Conservation (phyloP, 1,140 invertebrate genomes). For the Heliothis virescens region DNA sequence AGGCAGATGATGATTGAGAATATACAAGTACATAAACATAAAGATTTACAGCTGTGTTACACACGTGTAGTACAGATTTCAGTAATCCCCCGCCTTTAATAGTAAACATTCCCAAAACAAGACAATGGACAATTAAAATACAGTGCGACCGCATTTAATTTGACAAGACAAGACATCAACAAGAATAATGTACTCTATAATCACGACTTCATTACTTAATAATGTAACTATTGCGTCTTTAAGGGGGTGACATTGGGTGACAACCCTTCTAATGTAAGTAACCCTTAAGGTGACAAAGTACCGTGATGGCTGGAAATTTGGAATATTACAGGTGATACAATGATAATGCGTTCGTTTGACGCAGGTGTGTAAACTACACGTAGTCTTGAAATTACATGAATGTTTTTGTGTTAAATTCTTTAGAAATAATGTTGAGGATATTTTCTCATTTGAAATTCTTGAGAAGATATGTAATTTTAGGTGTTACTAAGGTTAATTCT, state of each 20-base stretch:
- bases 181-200: conserved; percentile 16
- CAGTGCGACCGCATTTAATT: background rate
- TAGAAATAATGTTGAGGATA: too few relatives aligned
- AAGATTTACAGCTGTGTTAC: too few relatives aligned
- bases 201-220: conserved; percentile 17
- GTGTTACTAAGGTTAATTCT: too few relatives aligned
- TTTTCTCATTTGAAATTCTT: too few relatives aligned
- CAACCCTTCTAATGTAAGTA: conserved; percentile 9
- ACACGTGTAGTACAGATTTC: too few relatives aligned
- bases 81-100: too few relatives aligned
- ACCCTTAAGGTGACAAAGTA: conserved; percentile 14
- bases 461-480: too few relatives aligned
- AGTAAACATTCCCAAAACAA: background rate
- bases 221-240: background rate
- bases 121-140: background rate
- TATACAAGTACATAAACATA: too few relatives aligned
- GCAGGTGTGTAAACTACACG: background rate
- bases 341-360: background rate
- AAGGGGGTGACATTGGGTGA: background rate
- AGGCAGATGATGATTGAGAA: too few relatives aligned
- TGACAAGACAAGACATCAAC: background rate
- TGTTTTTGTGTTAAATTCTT: background rate
- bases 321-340: conserved; percentile 13
- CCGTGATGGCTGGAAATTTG: background rate
- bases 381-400: background rate